Conservation (phyloP, 2,888 invertebrate species). For the Lasius platythorax region DNA sequence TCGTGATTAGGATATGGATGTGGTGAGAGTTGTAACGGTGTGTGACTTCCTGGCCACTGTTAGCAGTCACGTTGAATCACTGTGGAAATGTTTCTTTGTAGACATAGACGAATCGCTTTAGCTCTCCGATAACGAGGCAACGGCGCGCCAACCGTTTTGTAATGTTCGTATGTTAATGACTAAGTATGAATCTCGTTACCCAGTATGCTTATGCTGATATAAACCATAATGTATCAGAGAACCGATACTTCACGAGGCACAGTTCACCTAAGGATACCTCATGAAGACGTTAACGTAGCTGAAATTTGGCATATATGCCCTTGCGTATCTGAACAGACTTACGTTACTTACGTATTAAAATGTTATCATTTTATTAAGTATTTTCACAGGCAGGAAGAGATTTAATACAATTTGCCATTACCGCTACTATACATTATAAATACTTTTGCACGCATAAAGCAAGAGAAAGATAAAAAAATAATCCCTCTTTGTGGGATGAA, state of each 20-base stretch:
- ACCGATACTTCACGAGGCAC: slow-evolving; percentile 31
- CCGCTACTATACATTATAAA: not conserved
- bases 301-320: slow-evolving; percentile 53
- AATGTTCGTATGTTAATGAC: slow-evolving; percentile 64
- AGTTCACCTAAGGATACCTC: slow-evolving; percentile 48
- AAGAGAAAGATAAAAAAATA: not conserved
- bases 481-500: not conserved
- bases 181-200: slow-evolving; percentile 62
- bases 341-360: not conserved
- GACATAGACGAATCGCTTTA: slow-evolving; percentile 58
- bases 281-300: slow-evolving; percentile 60
- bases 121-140: slow-evolving; percentile 59
- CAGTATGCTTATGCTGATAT: slow-evolving; percentile 48
- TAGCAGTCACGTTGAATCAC: slow-evolving; percentile 41
- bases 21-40: slow-evolving; percentile 56
- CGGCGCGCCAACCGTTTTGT: slow-evolving; percentile 46
- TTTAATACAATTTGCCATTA: not conserved
- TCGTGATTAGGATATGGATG: slow-evolving; percentile 55
- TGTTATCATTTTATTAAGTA: not conserved
- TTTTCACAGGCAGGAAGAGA: not conserved
- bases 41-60: slow-evolving; percentile 57
- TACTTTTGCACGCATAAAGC: not conserved
- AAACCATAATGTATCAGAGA: slow-evolving; percentile 51
- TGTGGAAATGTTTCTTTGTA: slow-evolving; percentile 51
- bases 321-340: not conserved